A percentile compares a stretch with the other conserved stretches of the same genome.
Conservation (phyloP, 2,797 vertebrate genomes). For the Smutsia temminckii region DNA sequence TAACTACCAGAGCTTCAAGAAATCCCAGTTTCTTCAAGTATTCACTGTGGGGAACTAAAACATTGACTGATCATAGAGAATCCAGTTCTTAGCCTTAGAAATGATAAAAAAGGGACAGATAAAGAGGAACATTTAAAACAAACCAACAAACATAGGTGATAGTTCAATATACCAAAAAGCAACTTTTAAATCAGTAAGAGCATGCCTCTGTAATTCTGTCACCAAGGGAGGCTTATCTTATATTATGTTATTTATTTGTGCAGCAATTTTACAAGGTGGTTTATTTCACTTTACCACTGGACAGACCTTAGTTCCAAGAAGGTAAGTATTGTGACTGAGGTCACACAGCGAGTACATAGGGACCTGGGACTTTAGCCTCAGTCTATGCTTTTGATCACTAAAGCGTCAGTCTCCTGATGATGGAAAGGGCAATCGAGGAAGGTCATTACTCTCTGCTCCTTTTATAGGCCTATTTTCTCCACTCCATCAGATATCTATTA, state of each 20-base stretch:
- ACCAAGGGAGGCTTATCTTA: not conserved
- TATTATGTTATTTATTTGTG: not conserved
- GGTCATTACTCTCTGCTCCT: not conserved
- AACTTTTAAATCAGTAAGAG: slow-evolving; percentile 9
- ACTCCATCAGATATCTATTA: not conserved
- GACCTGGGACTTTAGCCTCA: not conserved
- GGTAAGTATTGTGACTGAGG: not conserved
- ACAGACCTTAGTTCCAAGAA: not conserved
- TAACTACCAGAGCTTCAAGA: slow-evolving; percentile 38
- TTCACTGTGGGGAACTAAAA: slow-evolving; percentile 32
- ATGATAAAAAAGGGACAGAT: not conserved
- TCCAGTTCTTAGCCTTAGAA: slow-evolving; percentile 11
- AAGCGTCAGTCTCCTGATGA: not conserved
- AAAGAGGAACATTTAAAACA: not conserved
- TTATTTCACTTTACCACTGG: not conserved
- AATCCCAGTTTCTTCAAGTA: slow-evolving; percentile 54
- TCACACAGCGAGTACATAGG: not conserved
- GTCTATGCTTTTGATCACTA: not conserved
- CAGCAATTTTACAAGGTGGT: not conserved
- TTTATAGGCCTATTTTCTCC: not conserved
- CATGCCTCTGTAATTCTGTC: not conserved
- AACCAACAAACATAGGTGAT: not conserved
- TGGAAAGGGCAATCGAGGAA: not conserved
- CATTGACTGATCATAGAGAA: slow-evolving; percentile 56
- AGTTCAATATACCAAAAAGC: not conserved